Percentiles rank a stretch among this genome's conserved stretches.
phyloP scores from a whole-genome alignment of 2,797 vertebrate species.

The Gadopsis marmoratus region DNA sequence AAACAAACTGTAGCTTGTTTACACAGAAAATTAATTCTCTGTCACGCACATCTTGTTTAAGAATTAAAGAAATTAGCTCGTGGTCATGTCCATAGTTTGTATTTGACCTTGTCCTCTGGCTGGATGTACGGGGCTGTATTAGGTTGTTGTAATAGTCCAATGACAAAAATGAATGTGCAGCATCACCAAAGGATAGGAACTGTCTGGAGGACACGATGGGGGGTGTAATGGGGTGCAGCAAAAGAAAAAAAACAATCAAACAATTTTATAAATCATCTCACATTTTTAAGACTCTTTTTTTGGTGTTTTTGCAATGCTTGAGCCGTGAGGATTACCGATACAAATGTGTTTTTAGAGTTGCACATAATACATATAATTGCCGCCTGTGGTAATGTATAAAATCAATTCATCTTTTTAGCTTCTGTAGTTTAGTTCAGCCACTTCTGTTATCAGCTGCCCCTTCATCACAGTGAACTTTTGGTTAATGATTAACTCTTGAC shows the following conservation, averaged over 20 bases:
- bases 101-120: constrained; percentile 66
- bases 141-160: constrained; percentile 21
- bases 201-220: constrained; percentile 31
- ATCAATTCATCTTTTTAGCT: constrained; percentile 15
- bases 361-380: constrained; percentile 6
- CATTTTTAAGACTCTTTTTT: not conserved
- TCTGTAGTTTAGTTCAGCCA: not conserved
- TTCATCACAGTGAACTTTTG: constrained; percentile 19
- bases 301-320: constrained; percentile 13
- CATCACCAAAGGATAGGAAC: constrained; percentile 29
- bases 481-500: constrained; percentile 59
- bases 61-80: constrained; percentile 72
- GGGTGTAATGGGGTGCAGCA: not conserved
- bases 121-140: constrained; percentile 28
- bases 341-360: constrained; percentile 7
- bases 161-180: constrained; percentile 41
- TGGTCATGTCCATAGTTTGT: constrained; percentile 49
- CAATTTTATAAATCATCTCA: constrained; percentile 18
- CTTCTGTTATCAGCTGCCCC: constrained; percentile 36
- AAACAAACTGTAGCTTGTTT: constrained; percentile 77
- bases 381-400: constrained; percentile 8
- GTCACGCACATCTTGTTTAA: constrained; percentile 76
- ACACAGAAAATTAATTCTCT: constrained; percentile 75
- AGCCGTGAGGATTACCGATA: constrained; percentile 25
- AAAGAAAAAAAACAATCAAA: constrained; percentile 20